Base-by-base conservation (phyloP, 2,797 vertebrate species). In the Paratrypauchen microcephalus region DNA sequence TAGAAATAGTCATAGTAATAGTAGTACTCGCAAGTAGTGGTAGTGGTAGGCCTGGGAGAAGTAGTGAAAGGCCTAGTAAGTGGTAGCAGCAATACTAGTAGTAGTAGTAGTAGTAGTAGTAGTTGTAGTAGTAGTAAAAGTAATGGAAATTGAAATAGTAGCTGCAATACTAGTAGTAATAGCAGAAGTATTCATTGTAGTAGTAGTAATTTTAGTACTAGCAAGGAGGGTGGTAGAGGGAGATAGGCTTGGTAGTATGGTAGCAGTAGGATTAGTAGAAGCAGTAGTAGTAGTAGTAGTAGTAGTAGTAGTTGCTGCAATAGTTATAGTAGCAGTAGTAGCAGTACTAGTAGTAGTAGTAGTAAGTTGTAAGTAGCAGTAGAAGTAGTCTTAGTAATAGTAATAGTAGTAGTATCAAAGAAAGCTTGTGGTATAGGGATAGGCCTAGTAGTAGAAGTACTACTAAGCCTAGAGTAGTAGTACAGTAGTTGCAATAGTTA, bases 71-170 rank as follows among this genome's bases (percentile, higher is more conserved):
- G 32, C 32, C 8, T 36, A 36, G 7, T 36, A 36, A 36, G 7
- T n/a, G 15, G 19, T 8, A 50, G 48, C 5, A 19, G 5, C 19
- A 50, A 19, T 50, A 50, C 9, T 5, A 50, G 16, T 41, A 50
- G 47, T 5, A 50, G 47, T 19, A 19, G 47, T 3, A 50, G 39
- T 9, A 41, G 39, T 12, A 48, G n/a, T n/a, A n/a, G n/a, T 48
- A 48, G 45, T 48, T 9, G 16, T 18, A 6, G 11, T 48, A 91
- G 81, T 72, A 66, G 63, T 60, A 60, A 11, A 9, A 41, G 12
- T 41, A 41, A 13, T 41, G 2, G 36, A 11, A 39, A 9, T 11
- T 12, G 4, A 13, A 41, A 12, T 41, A 41, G 9, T 13, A 55
- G 52, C n/a, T n/a, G n/a, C n/a, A n/a, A n/a, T n/a, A n/a, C n/a